Percentiles rank a stretch among this genome's conserved stretches.
These are phyloP conservation scores for Cyclura pinguis DNA, from an alignment of 2,797 vertebrate genomes.

Conservation along the genomic window DNA sequence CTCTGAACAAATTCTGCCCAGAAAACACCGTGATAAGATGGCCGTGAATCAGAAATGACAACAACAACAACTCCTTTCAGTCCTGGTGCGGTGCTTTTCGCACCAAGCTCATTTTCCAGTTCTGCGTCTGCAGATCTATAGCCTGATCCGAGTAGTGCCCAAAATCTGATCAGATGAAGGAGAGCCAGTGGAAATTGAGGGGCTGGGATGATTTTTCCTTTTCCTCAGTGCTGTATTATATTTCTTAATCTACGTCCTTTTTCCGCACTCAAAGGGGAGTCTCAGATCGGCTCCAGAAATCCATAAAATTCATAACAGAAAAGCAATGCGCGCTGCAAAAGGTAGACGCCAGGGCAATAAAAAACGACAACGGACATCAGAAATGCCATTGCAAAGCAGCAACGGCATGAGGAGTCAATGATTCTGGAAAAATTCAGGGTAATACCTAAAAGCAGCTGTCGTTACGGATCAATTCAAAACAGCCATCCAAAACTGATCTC, in stretches of 20 bases:
- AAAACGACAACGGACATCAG: not conserved
- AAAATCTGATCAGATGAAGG: no score
- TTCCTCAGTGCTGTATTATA: not conserved
- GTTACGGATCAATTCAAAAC: not conserved
- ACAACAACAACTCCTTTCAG: no score
- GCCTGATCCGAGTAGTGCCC: no score
- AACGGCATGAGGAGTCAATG: not conserved
- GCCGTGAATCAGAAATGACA: no score
- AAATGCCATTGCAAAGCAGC: not conserved
- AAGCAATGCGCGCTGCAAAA: not conserved
- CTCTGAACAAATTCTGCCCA: no score
- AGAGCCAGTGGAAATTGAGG: no score
- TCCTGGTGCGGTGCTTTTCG: no score
- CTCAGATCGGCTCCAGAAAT: not conserved
- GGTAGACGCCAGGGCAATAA: not conserved
- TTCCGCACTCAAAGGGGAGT: not conserved
- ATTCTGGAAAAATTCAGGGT: not conserved
- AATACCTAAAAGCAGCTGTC: not conserved
- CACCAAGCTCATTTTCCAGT: no score
- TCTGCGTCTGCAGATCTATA: no score
- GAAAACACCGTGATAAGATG: no score
- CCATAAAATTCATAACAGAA: not conserved
- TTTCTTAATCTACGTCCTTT: not conserved
- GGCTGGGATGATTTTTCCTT: no score
- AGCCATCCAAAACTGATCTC: no score